Evolutionary conservation across 2,113 vertebrate genomes (phyloP).

Genomic region (Nibea albiflora): DNA sequence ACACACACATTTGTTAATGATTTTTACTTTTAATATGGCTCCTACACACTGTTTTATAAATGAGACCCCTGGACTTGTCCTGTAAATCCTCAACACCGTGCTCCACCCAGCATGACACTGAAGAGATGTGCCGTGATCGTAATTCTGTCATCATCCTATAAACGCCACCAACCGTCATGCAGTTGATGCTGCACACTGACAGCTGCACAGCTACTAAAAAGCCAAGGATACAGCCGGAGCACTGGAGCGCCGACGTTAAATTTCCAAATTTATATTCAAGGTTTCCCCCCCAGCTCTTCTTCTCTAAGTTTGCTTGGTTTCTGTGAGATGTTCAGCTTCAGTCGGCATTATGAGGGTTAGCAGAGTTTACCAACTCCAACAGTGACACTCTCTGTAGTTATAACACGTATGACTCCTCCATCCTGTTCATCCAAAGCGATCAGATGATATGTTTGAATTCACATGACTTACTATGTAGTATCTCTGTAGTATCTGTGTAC

Average conservation of each 20-base stretch:
- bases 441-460: constrained; percentile 1
- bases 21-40: too few relatives aligned
- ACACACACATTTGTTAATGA: too few relatives aligned
- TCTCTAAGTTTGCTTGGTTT: not conserved
- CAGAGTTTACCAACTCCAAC: not conserved
- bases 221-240: constrained; percentile 41
- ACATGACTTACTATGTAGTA: not conserved
- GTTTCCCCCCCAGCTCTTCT: not conserved
- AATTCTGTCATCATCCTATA: constrained; percentile 4
- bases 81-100: constrained; percentile 1
- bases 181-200: constrained; percentile 25
- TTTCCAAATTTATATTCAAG: not conserved
- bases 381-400: not conserved
- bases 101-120: constrained; percentile 36
- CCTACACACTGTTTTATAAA: too few relatives aligned
- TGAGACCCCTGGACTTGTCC: not conserved
- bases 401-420: not conserved
- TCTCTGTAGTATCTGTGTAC: constrained; percentile 10
- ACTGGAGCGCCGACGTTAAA: not conserved
- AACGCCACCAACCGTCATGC: constrained; percentile 29
- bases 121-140: constrained; percentile 9
- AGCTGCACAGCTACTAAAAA: constrained; percentile 25
- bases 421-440: constrained; percentile 21
- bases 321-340: not conserved
- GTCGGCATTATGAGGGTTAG: constrained; percentile 24